A percentile compares a stretch with the other conserved stretches of the same genome.
phyloP scores from a whole-genome alignment of 2,797 vertebrate genomes.

The Pteronotus mesoamericanus region DNA sequence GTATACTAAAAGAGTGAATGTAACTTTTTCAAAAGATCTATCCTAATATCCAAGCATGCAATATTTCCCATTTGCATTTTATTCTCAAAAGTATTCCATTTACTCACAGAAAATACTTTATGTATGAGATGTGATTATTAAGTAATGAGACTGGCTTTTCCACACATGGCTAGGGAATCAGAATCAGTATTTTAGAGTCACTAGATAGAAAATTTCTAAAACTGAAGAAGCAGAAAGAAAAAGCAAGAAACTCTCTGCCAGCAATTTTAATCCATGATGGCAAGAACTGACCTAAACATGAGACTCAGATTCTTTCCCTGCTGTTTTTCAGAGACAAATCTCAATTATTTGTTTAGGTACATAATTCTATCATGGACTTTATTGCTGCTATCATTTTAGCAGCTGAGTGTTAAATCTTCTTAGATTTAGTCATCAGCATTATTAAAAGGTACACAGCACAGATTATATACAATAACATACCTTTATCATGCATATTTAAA shows the following conservation, averaged over 20 bases:
- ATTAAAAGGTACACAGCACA: not conserved
- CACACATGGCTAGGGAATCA: constrained; percentile 38
- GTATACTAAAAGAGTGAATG: not conserved
- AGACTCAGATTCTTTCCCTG: not conserved
- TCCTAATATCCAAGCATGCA: constrained; percentile 3
- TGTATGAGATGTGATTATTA: constrained; percentile 62
- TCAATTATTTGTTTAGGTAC: not conserved
- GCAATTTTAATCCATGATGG: not conserved
- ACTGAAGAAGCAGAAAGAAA: constrained; percentile 43
- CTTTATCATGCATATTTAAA: constrained; percentile 91
- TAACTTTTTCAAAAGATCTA: constrained; percentile 45
- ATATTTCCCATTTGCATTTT: constrained; percentile 52
- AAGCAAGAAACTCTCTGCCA: constrained; percentile 10
- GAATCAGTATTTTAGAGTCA: constrained; percentile 40
- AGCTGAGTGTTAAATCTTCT: not conserved
- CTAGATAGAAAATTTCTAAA: constrained; percentile 26
- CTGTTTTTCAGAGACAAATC: not conserved
- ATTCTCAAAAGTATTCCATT: constrained; percentile 60
- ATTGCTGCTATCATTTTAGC: not conserved
- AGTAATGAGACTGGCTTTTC: constrained; percentile 58
- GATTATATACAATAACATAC: constrained; percentile 76
- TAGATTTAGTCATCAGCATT: not conserved
- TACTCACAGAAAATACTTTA: constrained; percentile 66
- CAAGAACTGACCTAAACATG: constrained; percentile 34
- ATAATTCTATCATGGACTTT: not conserved